Evolutionary conservation across 2,888 invertebrate species (phyloP), one percentile per base, ranked within the genome.

Genomic region (Sclerodermus sp.): DNA sequence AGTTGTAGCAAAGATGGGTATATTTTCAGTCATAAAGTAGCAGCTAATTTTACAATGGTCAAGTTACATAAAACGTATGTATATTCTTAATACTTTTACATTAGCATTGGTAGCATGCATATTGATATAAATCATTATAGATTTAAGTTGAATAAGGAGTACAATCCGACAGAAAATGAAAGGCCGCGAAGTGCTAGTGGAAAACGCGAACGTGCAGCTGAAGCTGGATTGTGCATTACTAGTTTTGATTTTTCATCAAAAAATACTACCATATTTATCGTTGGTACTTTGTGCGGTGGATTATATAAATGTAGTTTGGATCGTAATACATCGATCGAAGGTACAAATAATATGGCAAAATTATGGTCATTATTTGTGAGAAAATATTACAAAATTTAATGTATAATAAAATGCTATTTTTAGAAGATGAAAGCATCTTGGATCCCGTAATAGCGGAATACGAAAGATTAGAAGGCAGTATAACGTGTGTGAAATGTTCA

Each of bases 281-380:
- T 70, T n/a, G 77, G 77, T 2, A 77, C 77, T 31, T 54, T 73
- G 12, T 77, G 76, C 18, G 77, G 77, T 41, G 76, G 77, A 23
- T 57, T 77, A 41, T 77, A 77, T 32, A 76, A 76, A 49, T 77
- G 77, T 49, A 72, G 65, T 38, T 55, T 71, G 16, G 71, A 76
- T 49, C 63, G 62, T 6, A 54, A 63, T 1, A 57, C 51, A 23
- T 54, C 70, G 8, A 60, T 77, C 18, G 69, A 71, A 64, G 71
- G 73, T 65, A 9, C 9, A 17, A 17, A 30, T n/a, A 15, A 44
- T 1, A 15, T 37, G n/a, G 16, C n/a, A 41, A 40, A 37, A 6
- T 13, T 29, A 23, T 16, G 9, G 16, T 36, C 14, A 40, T 1
- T 9, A n/a, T 15, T 17, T n/a, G 17, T n/a, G 18, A 13, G 16